A percentile compares a stretch with the other conserved stretches of the same genome.
These are phyloP conservation scores for Linnaemya tessellans DNA, from an alignment of 2,888 invertebrate species.

Conservation along the genomic window DNA sequence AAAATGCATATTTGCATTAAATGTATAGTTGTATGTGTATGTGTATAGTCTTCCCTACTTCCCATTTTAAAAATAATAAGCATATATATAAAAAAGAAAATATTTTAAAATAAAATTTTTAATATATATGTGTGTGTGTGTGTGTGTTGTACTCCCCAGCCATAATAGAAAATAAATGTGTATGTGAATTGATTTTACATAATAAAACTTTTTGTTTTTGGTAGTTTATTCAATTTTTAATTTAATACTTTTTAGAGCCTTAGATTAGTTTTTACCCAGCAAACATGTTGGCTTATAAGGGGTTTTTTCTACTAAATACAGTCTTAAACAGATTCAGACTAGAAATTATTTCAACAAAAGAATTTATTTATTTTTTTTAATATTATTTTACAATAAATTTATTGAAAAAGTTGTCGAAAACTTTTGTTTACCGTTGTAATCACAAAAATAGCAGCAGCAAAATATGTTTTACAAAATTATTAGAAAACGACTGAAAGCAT, in stretches of 20 bases:
- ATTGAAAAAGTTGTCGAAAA: too few species aligned
- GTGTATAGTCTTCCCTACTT: constrained; percentile 51
- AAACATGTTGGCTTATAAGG: neutral
- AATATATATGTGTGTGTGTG: constrained; percentile 56
- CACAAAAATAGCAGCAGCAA: too few species aligned
- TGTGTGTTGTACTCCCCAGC: constrained; percentile 75
- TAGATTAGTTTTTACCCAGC: neutral
- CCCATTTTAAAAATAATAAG: constrained; percentile 4
- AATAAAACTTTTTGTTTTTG: neutral
- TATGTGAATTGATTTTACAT: neutral
- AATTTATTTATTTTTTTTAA: too few species aligned
- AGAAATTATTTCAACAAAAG: too few species aligned
- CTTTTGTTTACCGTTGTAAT: too few species aligned
- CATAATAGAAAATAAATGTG: constrained; percentile 45
- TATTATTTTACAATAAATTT: too few species aligned
- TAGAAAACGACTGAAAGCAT: too few species aligned
- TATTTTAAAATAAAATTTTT: constrained; percentile 35
- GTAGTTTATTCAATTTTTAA: neutral
- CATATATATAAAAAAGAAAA: constrained; percentile 29
- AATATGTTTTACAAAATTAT: too few species aligned
- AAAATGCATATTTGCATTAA: constrained; percentile 67
- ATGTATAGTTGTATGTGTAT: constrained; percentile 71
- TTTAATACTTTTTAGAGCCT: neutral
- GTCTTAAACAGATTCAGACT: too few species aligned
- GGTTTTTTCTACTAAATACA: too few species aligned